Percentiles rank a stretch among this genome's conserved stretches.
Conservation (phyloP, 2,888 invertebrate species). For the Troides helena region DNA sequence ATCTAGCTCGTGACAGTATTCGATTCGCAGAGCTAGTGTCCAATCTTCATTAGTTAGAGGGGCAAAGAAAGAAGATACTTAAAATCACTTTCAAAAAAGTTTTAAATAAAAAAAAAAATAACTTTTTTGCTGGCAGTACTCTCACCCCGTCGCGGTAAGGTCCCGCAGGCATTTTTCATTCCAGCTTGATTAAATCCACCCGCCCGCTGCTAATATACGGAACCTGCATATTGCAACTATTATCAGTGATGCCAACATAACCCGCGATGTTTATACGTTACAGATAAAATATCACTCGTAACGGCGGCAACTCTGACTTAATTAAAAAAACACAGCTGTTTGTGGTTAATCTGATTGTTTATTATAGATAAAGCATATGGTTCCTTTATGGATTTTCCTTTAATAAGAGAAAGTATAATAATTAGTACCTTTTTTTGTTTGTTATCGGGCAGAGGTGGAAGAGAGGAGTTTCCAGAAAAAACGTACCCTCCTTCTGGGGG, state of each 20-base stretch:
- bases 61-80: too few relatives aligned
- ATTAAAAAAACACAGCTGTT: conserved; percentile 6
- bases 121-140: conserved; percentile 44
- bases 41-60: too few relatives aligned
- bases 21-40: too few relatives aligned
- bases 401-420: too few relatives aligned
- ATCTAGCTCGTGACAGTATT: too few relatives aligned
- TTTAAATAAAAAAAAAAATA: too few relatives aligned
- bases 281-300: conserved; percentile 12
- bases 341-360: neutral
- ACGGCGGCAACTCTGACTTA: neutral
- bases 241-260: conserved; percentile 32
- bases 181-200: conserved; percentile 75
- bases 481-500: too few relatives aligned
- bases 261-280: conserved; percentile 3
- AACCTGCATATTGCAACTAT: conserved; percentile 51
- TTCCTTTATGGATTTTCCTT: too few relatives aligned
- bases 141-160: conserved; percentile 43
- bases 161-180: conserved; percentile 75
- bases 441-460: too few relatives aligned
- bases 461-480: too few relatives aligned
- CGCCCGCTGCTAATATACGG: conserved; percentile 60
- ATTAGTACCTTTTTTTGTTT: too few relatives aligned
- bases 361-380: neutral
- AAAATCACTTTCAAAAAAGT: too few relatives aligned